Percentiles rank a stretch among this genome's conserved stretches.
These are phyloP conservation scores for Hydrochoerus hydrochaeris DNA, from an alignment of 2,113 vertebrate genomes.

Conservation along the genomic window DNA sequence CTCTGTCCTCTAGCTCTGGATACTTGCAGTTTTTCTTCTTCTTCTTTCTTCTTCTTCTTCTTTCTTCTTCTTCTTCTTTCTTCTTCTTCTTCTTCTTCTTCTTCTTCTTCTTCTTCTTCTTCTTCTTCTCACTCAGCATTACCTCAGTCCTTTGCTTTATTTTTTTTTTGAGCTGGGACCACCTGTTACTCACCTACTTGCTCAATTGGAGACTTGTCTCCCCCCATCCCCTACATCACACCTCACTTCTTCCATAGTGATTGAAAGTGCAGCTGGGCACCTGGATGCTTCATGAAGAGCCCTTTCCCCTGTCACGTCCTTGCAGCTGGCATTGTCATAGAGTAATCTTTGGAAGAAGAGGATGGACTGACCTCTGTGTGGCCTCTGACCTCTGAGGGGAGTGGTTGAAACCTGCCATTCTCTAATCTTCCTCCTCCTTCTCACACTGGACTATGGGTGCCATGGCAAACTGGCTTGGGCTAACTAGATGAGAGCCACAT, in stretches of 20 bases:
- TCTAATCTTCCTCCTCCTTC: background rate
- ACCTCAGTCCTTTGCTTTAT: background rate
- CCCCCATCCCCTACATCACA: rapidly evolving
- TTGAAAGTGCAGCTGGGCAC: background rate
- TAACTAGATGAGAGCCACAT: background rate
- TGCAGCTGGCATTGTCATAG: background rate
- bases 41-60: too few relatives aligned
- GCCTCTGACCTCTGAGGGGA: background rate
- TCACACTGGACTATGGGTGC: background rate
- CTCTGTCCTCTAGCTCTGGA: background rate
- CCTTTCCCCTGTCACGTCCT: background rate
- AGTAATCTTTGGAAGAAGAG: background rate
- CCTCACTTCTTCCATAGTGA: rapidly evolving
- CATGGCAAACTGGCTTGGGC: background rate
- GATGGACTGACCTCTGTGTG: background rate
- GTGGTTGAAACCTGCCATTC: background rate
- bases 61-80: too few relatives aligned
- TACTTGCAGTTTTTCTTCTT: background rate
- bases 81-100: background rate
- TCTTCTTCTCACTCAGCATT: background rate
- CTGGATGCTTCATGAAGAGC: background rate
- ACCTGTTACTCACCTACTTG: background rate
- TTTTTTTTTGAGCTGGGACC: background rate
- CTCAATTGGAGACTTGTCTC: background rate
- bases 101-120: background rate